phyloP scores from a whole-genome alignment of 2,888 invertebrate genomes.

The Cremastinae sp. region DNA sequence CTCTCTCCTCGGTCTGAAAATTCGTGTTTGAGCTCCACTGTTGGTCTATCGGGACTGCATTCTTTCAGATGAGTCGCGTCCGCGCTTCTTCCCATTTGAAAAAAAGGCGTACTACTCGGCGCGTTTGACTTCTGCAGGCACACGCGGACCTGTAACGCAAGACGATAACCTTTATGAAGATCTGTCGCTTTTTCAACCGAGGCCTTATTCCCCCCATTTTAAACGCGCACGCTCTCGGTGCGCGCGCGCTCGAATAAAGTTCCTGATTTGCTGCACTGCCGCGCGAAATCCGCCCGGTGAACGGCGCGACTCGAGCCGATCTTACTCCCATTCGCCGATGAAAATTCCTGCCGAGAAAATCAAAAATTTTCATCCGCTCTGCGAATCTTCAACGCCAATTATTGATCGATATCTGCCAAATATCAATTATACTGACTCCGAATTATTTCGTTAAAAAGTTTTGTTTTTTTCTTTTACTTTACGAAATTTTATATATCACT shows the following conservation, averaged over 20 bases:
- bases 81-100: too few relatives aligned
- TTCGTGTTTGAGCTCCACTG: constrained; percentile 74
- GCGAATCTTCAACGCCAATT: too few relatives aligned
- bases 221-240: constrained; percentile 11
- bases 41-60: constrained; percentile 73
- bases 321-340: constrained; percentile 26
- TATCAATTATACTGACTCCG: too few relatives aligned
- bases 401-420: too few relatives aligned
- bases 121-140: constrained; percentile 74
- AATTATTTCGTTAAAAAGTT: too few relatives aligned
- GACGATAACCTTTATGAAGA: constrained; percentile 77
- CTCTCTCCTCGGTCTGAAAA: too few relatives aligned
- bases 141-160: constrained; percentile 62
- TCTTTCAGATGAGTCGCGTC: too few relatives aligned
- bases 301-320: constrained; percentile 38
- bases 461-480: too few relatives aligned
- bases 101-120: constrained; percentile 54
- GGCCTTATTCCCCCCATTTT: constrained; percentile 54
- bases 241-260: constrained; percentile 75
- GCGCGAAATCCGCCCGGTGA: background rate
- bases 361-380: too few relatives aligned
- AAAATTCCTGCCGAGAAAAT: constrained; percentile 53
- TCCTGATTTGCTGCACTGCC: constrained; percentile 74
- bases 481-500: too few relatives aligned
- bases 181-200: constrained; percentile 72